Evolutionary conservation across 37 sponge, comb jelly and placozoan species (phyloP).

Genomic region (Agelas oroides): DNA sequence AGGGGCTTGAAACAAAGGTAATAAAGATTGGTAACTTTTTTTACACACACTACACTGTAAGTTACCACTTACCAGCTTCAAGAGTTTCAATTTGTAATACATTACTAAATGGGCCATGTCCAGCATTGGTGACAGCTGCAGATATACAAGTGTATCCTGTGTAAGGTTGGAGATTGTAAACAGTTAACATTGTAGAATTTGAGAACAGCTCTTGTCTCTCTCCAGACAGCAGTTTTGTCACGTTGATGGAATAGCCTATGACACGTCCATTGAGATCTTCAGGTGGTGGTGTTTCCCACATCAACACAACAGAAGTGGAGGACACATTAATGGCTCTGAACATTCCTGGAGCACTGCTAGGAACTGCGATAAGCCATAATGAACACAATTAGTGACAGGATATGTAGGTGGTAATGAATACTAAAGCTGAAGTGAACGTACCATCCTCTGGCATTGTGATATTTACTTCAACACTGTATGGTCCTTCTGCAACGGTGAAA

Average conservation of each 20-base stretch:
- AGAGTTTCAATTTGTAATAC: too few species aligned
- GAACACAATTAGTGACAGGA: not conserved
- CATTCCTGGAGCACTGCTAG: slow-evolving; percentile 10
- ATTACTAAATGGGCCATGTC: too few species aligned
- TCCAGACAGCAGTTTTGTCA: not conserved
- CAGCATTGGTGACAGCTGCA: not conserved
- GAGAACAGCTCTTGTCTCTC: not conserved
- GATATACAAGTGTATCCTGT: not conserved
- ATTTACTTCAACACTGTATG: slow-evolving; percentile 10
- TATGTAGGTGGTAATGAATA: not conserved
- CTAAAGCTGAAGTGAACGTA: not conserved
- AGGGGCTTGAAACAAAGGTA: too few species aligned
- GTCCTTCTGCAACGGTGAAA: slow-evolving; percentile 41
- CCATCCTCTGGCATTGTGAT: slow-evolving; percentile 46
- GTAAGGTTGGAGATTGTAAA: not conserved
- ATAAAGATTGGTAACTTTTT: too few species aligned
- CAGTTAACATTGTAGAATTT: not conserved
- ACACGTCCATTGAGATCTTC: slow-evolving; percentile 14
- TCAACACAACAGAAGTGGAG: not conserved
- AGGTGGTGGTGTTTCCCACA: slow-evolving; percentile 26
- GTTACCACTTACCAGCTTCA: too few species aligned
- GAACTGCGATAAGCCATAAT: slow-evolving; percentile 4
- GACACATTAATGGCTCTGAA: not conserved
- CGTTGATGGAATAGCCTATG: not conserved
- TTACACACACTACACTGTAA: too few species aligned